A percentile compares a stretch with the other conserved stretches of the same genome.
phyloP scores from a whole-genome alignment of 2,797 vertebrate genomes.

The Echiichthys vipera region DNA sequence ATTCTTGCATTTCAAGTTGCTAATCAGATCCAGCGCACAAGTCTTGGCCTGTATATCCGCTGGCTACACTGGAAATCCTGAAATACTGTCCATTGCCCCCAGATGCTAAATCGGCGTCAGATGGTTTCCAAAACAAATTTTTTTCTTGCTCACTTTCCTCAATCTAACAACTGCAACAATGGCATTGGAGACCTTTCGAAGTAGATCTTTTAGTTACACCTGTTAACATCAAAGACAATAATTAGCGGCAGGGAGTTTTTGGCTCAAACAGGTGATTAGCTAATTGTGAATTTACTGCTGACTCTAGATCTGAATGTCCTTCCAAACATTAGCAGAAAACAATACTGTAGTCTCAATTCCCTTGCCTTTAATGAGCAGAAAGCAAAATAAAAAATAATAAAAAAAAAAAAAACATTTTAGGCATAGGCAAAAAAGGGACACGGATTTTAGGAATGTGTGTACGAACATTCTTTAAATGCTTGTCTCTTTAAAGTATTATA shows the following conservation, averaged over 20 bases:
- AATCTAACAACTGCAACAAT: neutral
- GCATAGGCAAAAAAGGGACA: neutral
- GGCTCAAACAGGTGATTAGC: slow-evolving; percentile 26
- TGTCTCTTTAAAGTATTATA: neutral
- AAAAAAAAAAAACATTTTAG: neutral
- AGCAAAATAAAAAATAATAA: neutral
- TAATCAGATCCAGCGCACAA: no score
- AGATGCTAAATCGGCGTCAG: no score
- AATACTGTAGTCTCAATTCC: neutral
- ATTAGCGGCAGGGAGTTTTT: neutral
- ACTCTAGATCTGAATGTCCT: neutral
- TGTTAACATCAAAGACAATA: neutral
- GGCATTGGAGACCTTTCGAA: neutral
- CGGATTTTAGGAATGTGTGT: neutral
- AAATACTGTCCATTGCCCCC: no score
- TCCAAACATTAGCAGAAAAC: slow-evolving; percentile 2
- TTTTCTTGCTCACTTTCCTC: neutral
- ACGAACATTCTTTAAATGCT: neutral
- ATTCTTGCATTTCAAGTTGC: no score
- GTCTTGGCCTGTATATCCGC: no score
- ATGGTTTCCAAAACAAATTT: no score
- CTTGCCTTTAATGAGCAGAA: slow-evolving; percentile 3
- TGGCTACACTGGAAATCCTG: no score
- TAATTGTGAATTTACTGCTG: slow-evolving; percentile 43
- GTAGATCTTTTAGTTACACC: neutral